Evolutionary conservation across 2,888 invertebrate genomes (phyloP), one percentile per base, ranked within the genome.

Genomic region (Xanthorhoe spadicearia): DNA sequence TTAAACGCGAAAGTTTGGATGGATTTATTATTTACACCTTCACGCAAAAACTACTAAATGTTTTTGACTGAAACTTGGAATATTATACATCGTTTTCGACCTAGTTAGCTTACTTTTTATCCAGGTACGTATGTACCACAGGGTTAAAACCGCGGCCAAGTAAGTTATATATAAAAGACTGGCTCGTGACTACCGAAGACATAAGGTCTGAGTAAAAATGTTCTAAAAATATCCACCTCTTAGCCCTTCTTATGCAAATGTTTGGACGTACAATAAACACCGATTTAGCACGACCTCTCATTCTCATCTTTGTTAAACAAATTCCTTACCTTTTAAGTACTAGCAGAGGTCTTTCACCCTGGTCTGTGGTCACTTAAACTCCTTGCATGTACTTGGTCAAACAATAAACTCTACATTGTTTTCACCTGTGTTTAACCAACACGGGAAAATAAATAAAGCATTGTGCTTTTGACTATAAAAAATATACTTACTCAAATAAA

Each of bases 301-400:
- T 52, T 52, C 15, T 50, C 58, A 35, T 23, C 17, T 57, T 57
- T 52, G 18, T 9, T 9, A 6, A 35, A 28, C 46, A 52, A 52
- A 56, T 50, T 52, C 32, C 23, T 28, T 60, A 28, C 54, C 56
- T 18, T 46, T 48, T 18, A 63, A 54, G 23, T 46, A 17, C 60
- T 56, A 53, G 56, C 58, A 23, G 49, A 43, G 58, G 28, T 64
- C 60, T 70, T 68, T 38, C 38, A 19, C 46, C 54, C 60, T 61
- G 65, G 61, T 75, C 10, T 28, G 48, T 48, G 48, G 48, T 48
- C 17, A 48, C 15, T 43, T 43, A 23, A 23, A 23, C 43, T 13
- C 43, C 17, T 48, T 48, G 48, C 48, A 7, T 17, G 17, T 48
- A 43, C n/a, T 43, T 48, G 48, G 38, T 43, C 38, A 43, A 32